These are phyloP conservation scores for Xenopus borealis DNA, from an alignment of 2,113 vertebrate genomes.

Conservation along the genomic window DNA sequence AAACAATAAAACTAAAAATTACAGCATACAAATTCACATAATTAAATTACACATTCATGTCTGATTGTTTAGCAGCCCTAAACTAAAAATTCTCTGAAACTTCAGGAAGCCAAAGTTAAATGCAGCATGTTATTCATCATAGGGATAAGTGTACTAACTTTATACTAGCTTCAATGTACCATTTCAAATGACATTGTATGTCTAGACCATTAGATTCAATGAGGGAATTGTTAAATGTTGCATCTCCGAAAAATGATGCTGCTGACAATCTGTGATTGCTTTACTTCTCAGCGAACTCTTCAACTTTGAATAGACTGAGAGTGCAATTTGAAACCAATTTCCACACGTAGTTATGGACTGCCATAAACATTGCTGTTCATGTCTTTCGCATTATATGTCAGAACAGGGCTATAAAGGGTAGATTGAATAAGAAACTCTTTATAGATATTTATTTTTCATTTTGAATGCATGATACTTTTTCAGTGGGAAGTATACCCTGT, in stretches of 20 bases:
- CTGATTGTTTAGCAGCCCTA: too few species aligned
- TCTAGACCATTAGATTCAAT: conserved; percentile 29
- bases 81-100: background rate
- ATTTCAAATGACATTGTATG: conserved; percentile 24
- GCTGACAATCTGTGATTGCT: conserved; percentile 4
- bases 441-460: background rate
- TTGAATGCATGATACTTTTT: background rate
- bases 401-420: background rate
- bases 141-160: background rate
- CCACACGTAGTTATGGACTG: background rate
- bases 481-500: too few species aligned
- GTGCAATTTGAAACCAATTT: background rate
- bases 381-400: conserved; percentile 9
- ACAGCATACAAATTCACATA: too few species aligned
- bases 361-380: conserved; percentile 18
- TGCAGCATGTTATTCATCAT: background rate
- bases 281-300: conserved; percentile 7
- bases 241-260: conserved; percentile 15
- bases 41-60: too few species aligned
- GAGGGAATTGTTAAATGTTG: conserved; percentile 33
- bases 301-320: conserved; percentile 13
- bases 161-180: conserved; percentile 16
- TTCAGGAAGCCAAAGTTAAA: background rate
- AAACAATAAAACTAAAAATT: too few species aligned
- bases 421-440: background rate